Percentiles rank a stretch among this genome's conserved stretches.
These are phyloP conservation scores for Antheraea pernyi DNA, from an alignment of 1,140 invertebrate species.

Conservation along the genomic window DNA sequence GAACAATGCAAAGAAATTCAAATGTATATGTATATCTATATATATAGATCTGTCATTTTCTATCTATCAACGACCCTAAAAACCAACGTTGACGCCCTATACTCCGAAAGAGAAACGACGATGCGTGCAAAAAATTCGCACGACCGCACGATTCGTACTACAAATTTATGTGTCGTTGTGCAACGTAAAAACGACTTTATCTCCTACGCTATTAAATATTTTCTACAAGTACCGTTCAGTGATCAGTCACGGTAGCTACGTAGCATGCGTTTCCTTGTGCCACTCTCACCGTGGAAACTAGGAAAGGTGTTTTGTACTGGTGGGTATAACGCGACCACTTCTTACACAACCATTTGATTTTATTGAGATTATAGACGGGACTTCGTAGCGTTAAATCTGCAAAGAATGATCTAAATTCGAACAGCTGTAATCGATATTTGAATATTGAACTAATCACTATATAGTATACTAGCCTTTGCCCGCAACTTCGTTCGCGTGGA, in stretches of 20 bases:
- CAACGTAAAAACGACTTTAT: background rate
- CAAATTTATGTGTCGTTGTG: background rate
- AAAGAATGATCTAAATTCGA: too few species aligned
- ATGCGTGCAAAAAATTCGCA: background rate
- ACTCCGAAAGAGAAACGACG: background rate
- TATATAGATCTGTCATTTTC: too few species aligned
- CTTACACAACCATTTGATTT: background rate
- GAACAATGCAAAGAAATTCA: too few species aligned
- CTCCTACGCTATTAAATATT: background rate
- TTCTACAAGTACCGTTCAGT: background rate
- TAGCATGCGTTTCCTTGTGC: slow-evolving; percentile 1
- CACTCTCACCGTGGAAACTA: slow-evolving; percentile 3
- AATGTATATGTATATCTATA: too few species aligned
- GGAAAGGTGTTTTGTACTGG: slow-evolving; percentile 1
- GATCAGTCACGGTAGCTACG: background rate
- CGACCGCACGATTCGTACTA: background rate
- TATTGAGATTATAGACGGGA: background rate
- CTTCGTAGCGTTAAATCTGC: too few species aligned
- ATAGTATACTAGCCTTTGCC: too few species aligned
- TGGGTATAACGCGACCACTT: background rate
- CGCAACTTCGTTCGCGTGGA: too few species aligned
- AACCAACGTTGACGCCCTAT: background rate
- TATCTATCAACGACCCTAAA: background rate
- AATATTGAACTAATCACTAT: too few species aligned
- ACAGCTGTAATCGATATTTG: too few species aligned